These are phyloP conservation scores for Typhlichthys subterraneus DNA, from an alignment of 2,797 vertebrate genomes.

Conservation along the genomic window DNA sequence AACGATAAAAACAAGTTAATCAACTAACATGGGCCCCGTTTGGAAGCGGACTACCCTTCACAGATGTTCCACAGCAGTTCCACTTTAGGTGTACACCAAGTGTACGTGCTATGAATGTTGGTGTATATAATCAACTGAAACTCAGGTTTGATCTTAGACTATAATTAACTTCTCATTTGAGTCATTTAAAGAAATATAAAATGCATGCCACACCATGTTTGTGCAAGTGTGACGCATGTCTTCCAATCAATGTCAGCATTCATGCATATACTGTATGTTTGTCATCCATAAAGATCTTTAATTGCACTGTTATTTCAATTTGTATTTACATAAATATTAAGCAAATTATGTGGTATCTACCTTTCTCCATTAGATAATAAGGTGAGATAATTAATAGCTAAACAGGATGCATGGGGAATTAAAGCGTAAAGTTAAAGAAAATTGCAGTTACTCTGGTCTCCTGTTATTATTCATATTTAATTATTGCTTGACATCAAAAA, in stretches of 20 bases:
- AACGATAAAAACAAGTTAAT: no score
- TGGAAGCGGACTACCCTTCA: no score
- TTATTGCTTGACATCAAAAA: slow-evolving; percentile 2
- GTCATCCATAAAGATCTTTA: slow-evolving; percentile 47
- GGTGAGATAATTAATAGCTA: slow-evolving; percentile 57
- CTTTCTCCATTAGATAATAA: slow-evolving; percentile 48
- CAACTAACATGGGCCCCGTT: no score
- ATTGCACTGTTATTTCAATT: slow-evolving; percentile 48
- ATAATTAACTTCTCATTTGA: slow-evolving; percentile 29
- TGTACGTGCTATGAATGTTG: slow-evolving; percentile 7
- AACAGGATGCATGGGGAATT: slow-evolving; percentile 47
- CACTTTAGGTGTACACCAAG: neutral
- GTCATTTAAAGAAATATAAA: slow-evolving; percentile 4
- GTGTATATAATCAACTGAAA: slow-evolving; percentile 26
- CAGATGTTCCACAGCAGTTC: no score
- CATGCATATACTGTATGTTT: slow-evolving; percentile 25
- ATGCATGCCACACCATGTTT: neutral
- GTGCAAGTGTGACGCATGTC: neutral
- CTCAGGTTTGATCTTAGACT: slow-evolving; percentile 16
- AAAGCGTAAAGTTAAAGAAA: slow-evolving; percentile 41
- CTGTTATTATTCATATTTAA: neutral
- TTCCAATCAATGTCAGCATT: neutral
- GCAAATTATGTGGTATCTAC: slow-evolving; percentile 54
- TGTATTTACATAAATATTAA: slow-evolving; percentile 66
- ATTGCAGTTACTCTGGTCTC: slow-evolving; percentile 6